phyloP scores from a whole-genome alignment of 1,140 invertebrate genomes.

The Pseudomyrmex gracilis region DNA sequence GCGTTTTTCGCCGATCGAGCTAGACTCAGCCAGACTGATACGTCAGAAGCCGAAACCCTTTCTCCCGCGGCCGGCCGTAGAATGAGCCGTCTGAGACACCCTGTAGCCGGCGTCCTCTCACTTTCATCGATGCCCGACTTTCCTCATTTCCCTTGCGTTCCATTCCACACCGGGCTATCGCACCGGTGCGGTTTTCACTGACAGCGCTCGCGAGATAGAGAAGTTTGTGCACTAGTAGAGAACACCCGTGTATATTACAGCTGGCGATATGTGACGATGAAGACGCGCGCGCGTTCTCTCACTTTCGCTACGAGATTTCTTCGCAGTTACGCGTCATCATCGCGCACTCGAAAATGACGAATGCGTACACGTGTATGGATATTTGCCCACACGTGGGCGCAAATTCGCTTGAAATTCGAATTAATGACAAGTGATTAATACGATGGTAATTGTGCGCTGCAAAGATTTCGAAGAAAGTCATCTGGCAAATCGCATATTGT shows the following conservation, averaged over 20 bases:
- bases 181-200: conserved; percentile 72
- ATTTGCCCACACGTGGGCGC: not conserved
- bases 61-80: conserved; percentile 56
- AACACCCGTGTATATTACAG: conserved; percentile 20
- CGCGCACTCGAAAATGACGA: not conserved
- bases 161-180: conserved; percentile 70
- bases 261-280: conserved; percentile 37
- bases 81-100: conserved; percentile 63
- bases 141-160: conserved; percentile 77
- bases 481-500: not conserved
- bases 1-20: conserved; percentile 25
- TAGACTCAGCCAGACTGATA: not conserved
- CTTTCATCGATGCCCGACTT: conserved; percentile 78
- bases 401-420: not conserved
- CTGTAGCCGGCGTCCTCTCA: conserved; percentile 75
- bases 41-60: conserved; percentile 53
- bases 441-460: not conserved
- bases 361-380: too few species aligned
- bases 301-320: conserved; percentile 57
- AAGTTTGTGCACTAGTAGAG: conserved; percentile 63
- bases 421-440: not conserved
- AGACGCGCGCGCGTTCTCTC: conserved; percentile 41
- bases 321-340: conserved; percentile 19
- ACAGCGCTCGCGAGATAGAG: conserved; percentile 62
- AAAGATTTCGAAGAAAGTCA: too few species aligned